Percentiles rank a stretch among this genome's conserved stretches.
Evolutionary conservation across 2,113 vertebrate species (phyloP).

Genomic region (Ivindomyrus marchei): DNA sequence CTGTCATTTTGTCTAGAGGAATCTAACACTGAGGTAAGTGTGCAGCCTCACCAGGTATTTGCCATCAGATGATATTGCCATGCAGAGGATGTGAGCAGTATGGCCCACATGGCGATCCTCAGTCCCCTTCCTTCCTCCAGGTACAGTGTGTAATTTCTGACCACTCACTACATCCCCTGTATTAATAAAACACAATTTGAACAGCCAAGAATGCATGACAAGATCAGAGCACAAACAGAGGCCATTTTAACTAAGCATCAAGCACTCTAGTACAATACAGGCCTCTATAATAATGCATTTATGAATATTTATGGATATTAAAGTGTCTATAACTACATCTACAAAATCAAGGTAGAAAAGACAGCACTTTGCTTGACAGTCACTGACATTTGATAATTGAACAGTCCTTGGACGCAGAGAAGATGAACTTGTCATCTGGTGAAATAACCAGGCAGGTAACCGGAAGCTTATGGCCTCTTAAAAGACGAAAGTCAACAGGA

Average conservation of each 20-base stretch:
- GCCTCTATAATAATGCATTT: background rate
- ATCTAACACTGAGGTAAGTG: background rate
- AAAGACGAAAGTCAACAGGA: slow-evolving; percentile 63
- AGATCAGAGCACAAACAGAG: background rate
- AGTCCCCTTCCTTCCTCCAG: slow-evolving; percentile 69
- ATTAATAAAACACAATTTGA: background rate
- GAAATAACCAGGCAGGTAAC: slow-evolving; percentile 84
- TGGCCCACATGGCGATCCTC: slow-evolving; percentile 73
- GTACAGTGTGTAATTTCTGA: slow-evolving; percentile 74
- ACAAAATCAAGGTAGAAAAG: background rate
- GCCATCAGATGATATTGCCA: slow-evolving; percentile 88
- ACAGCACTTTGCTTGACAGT: background rate
- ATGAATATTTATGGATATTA: background rate
- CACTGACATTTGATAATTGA: slow-evolving; percentile 89
- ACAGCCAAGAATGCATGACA: background rate
- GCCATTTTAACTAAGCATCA: background rate
- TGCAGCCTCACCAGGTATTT: slow-evolving; percentile 77
- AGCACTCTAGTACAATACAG: background rate
- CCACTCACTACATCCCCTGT: slow-evolving; percentile 82
- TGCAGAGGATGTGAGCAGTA: slow-evolving; percentile 74
- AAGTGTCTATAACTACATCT: background rate
- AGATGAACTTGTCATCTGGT: slow-evolving; percentile 77
- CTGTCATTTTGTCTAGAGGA: background rate
- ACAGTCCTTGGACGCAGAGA: slow-evolving; percentile 89
- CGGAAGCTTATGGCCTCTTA: slow-evolving; percentile 84